phyloP scores from a whole-genome alignment of 2,113 vertebrate species.

The Eupsittula cactorum region DNA sequence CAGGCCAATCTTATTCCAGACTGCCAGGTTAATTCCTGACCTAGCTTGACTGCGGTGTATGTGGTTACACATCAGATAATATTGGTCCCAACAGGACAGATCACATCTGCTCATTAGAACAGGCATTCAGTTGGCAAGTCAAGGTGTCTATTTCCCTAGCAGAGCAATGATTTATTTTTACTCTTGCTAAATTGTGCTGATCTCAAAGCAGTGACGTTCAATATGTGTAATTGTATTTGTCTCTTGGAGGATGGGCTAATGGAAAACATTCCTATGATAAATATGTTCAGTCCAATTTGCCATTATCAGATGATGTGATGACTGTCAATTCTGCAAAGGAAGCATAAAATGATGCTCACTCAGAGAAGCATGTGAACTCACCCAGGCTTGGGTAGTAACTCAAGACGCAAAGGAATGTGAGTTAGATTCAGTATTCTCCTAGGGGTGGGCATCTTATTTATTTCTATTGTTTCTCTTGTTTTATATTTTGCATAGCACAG shows the following conservation, averaged over 20 bases:
- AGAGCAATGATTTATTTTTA: constrained; percentile 9
- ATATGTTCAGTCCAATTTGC: background rate
- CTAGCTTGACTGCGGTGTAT: background rate
- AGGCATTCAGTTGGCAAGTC: background rate
- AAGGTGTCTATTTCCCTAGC: background rate
- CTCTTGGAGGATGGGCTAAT: background rate
- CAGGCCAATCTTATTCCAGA: background rate
- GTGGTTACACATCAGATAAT: background rate
- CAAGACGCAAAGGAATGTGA: background rate
- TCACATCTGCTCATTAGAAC: background rate
- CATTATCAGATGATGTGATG: background rate
- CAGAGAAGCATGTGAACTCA: background rate
- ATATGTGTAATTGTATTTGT: constrained; percentile 9
- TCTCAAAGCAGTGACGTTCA: background rate
- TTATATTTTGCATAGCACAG: background rate
- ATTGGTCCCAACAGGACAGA: background rate
- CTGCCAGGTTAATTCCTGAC: background rate
- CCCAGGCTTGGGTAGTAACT: background rate
- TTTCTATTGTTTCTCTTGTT: background rate
- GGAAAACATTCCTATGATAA: background rate
- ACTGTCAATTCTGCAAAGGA: constrained; percentile 1
- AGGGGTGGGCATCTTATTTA: background rate
- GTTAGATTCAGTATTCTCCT: background rate
- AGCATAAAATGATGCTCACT: background rate
- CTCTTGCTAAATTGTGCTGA: background rate